Evolutionary conservation across 2,797 vertebrate species (phyloP).

Genomic region (Anas georgica): DNA sequence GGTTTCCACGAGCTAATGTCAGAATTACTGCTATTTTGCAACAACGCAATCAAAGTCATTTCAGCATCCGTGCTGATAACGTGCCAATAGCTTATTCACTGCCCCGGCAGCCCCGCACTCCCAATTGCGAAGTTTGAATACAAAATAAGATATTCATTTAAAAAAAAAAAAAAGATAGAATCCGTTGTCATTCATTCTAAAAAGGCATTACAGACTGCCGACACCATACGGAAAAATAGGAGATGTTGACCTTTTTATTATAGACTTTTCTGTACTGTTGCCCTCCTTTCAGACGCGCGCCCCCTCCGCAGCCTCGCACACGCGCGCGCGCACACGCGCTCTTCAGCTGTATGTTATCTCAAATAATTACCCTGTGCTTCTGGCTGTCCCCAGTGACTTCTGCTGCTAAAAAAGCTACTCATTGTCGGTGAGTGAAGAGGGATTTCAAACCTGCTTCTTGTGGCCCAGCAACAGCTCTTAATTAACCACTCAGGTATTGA

Average conservation of each 20-base stretch:
- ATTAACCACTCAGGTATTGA: slow-evolving; percentile 99
- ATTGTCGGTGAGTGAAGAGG: slow-evolving; percentile 87
- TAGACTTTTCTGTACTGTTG: slow-evolving; percentile 78
- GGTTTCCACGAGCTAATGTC: slow-evolving; percentile 75
- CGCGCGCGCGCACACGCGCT: slow-evolving; percentile 59
- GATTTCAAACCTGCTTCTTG: slow-evolving; percentile 94
- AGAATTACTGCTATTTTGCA: slow-evolving; percentile 82
- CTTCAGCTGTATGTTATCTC: slow-evolving; percentile 92
- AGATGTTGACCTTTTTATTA: slow-evolving; percentile 95
- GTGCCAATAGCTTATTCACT: slow-evolving; percentile 88
- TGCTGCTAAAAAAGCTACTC: slow-evolving; percentile 86
- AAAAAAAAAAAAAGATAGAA: slow-evolving; percentile 76
- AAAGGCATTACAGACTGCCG: slow-evolving; percentile 88
- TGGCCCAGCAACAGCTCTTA: slow-evolving; percentile 96
- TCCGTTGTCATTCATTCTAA: slow-evolving; percentile 89
- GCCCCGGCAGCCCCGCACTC: slow-evolving; percentile 80
- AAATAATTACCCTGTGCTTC: slow-evolving; percentile 98
- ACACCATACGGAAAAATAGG: slow-evolving; percentile 86
- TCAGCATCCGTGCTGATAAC: slow-evolving; percentile 83
- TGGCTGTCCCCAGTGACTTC: slow-evolving; percentile 90
- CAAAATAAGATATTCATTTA: slow-evolving; percentile 88
- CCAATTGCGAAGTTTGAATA: slow-evolving; percentile 88
- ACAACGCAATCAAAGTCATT: slow-evolving; percentile 86
- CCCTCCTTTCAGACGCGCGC: slow-evolving; percentile 82
- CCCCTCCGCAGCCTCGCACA: slow-evolving; percentile 59